Percentiles rank a stretch among this genome's conserved stretches.
Evolutionary conservation across 1,140 invertebrate species (phyloP).

Genomic region (Ridgeia piscesae): DNA sequence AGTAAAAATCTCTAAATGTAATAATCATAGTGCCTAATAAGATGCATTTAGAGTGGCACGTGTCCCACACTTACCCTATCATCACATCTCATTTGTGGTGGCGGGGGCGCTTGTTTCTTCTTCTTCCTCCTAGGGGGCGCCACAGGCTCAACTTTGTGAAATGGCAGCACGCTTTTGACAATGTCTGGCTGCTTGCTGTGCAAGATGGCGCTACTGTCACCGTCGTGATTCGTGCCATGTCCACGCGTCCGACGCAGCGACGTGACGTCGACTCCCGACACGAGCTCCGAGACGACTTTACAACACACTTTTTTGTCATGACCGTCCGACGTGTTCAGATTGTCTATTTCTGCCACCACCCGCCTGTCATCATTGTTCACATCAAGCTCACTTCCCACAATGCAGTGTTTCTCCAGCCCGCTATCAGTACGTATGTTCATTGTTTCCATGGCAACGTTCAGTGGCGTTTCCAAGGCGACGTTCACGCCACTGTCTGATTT

Average conservation of each 20-base stretch:
- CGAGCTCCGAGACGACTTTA: background rate
- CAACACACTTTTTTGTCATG: background rate
- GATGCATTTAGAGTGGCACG: too few species aligned
- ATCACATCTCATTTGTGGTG: constrained; percentile 29
- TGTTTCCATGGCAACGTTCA: constrained; percentile 35
- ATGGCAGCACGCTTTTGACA: constrained; percentile 85
- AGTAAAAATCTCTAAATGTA: too few species aligned
- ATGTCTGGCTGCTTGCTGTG: constrained; percentile 74
- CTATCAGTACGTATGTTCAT: constrained; percentile 10
- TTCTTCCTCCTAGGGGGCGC: constrained; percentile 82
- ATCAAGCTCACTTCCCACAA: background rate
- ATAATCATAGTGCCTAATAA: background rate
- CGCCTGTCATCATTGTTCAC: background rate
- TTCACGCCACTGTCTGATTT: constrained; percentile 70
- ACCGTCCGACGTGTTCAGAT: constrained; percentile 29
- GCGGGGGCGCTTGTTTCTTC: constrained; percentile 29
- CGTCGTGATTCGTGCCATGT: background rate
- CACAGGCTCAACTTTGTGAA: constrained; percentile 55
- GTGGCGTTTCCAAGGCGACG: constrained; percentile 76
- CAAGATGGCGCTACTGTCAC: background rate
- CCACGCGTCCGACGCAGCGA: background rate
- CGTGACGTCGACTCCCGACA: background rate
- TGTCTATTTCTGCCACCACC: background rate
- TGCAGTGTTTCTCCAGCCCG: background rate
- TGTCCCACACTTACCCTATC: constrained; percentile 33